phyloP scores from a whole-genome alignment of 2,797 vertebrate species.

The Falco novaeseelandiae region DNA sequence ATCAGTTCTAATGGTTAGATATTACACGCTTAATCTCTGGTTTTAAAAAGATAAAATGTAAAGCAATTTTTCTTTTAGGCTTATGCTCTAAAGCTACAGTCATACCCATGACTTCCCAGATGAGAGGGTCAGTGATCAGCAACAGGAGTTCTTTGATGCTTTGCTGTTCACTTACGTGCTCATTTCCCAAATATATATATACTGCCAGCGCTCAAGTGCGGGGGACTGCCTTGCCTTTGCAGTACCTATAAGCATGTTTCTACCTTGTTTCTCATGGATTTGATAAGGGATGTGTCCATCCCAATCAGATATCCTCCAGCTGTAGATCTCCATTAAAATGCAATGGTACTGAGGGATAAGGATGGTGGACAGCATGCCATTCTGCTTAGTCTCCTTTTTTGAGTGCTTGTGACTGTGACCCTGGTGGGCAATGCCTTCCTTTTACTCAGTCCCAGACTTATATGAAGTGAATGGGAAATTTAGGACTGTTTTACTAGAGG shows the following conservation, averaged over 20 bases:
- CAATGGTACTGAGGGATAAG: background rate
- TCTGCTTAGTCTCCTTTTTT: background rate
- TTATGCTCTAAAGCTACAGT: background rate
- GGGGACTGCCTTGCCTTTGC: background rate
- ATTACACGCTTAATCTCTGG: background rate
- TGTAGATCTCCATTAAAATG: background rate
- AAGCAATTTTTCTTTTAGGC: background rate
- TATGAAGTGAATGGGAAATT: background rate
- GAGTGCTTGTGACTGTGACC: background rate
- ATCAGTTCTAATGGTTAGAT: background rate
- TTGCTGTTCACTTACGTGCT: background rate
- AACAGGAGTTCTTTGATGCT: background rate
- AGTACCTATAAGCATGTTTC: background rate
- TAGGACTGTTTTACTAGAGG: background rate
- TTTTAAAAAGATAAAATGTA: background rate
- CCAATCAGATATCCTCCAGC: background rate
- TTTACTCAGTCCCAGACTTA: background rate
- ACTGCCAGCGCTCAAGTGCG: background rate
- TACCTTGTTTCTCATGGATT: background rate
- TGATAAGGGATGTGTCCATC: rapidly evolving
- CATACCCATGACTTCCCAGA: background rate
- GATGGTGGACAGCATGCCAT: background rate
- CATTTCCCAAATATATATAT: background rate
- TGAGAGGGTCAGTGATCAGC: background rate
- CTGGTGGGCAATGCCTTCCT: background rate